Base-by-base conservation (phyloP, 2,797 vertebrate genomes). In the Zalophus californianus region DNA sequence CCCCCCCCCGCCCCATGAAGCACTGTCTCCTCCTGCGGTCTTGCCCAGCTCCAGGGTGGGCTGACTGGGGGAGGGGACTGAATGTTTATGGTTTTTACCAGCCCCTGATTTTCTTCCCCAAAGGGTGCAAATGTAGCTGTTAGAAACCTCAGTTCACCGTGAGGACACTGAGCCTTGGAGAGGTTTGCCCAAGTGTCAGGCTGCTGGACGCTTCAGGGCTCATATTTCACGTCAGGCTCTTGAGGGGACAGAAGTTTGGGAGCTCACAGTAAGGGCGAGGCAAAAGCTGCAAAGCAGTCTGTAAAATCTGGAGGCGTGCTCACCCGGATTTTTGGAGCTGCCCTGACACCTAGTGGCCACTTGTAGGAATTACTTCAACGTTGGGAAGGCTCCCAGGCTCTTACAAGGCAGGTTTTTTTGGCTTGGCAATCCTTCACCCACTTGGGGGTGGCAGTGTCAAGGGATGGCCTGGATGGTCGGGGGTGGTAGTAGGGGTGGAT, bases 331-430 rank as follows among this genome's bases (percentile, higher is more conserved):
- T 96, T 68, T 95, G 95, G 68, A 52, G 80, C 91, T 77, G 86
- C 66, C 18, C 25, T 97, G 98, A 95, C 98, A 97, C 21, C 98
- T 98, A 94, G 97, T 85, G 98, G 97, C 73, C 41, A 12, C 7
- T 64, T 2, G 2, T 13, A 7, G 77, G 79, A 97, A 96, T 89
- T 77, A 73, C 66, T 15, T 35, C n/a, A 11, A 27, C 16, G 29
- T 35, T 23, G 62, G 64, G 54, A 16, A 4, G 27, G 62, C 11
- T 20, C 56, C 23, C 0, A 13, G 32, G n/a, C 56, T 2, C 48
- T 7, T 23, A n/a, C 15, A 18, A 15, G 56, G 14, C 41, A 29
- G 50, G 6, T 32, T 64, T 41, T 54, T 79, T n/a, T 32, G 62
- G 11, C 8, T 41, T 3, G 13, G 48, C 4, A 0, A 4, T 38